These are phyloP conservation scores for Pammene fasciana DNA, from an alignment of 2,888 invertebrate genomes.

Conservation along the genomic window DNA sequence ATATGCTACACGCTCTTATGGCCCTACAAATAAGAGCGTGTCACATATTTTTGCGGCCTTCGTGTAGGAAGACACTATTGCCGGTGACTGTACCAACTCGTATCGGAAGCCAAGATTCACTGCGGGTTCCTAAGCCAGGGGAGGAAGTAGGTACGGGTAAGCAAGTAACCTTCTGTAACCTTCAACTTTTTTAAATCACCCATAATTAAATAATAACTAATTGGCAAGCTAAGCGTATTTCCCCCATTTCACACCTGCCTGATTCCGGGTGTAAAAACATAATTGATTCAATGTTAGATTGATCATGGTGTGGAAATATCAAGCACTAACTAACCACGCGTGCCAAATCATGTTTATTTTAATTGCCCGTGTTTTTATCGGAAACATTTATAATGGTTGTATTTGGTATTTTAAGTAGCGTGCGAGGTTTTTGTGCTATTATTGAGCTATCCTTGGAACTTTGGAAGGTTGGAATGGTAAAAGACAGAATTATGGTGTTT, in stretches of 20 bases:
- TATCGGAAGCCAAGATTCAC: background rate
- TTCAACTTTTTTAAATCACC: background rate
- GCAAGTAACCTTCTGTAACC: background rate
- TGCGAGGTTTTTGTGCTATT: constrained; percentile 19
- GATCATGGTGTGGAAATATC: constrained; percentile 27
- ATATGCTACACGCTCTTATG: too few relatives aligned
- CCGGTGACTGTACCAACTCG: background rate
- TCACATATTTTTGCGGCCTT: too few relatives aligned
- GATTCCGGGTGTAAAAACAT: constrained; percentile 32
- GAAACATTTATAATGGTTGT: constrained; percentile 10
- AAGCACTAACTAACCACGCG: constrained; percentile 11
- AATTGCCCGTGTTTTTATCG: constrained; percentile 26
- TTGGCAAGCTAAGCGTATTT: constrained; percentile 7
- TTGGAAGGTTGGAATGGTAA: background rate
- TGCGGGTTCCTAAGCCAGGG: too few relatives aligned
- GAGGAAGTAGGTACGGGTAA: too few relatives aligned
- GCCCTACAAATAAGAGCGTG: too few relatives aligned
- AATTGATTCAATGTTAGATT: constrained; percentile 28
- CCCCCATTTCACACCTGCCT: constrained; percentile 16
- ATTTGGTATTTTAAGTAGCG: constrained; percentile 13
- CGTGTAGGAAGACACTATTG: too few relatives aligned
- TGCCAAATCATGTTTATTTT: constrained; percentile 23
- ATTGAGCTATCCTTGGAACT: background rate
- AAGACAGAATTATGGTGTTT: too few relatives aligned
- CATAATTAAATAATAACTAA: background rate